Evolutionary conservation across 2,888 invertebrate species (phyloP).

Genomic region (Malachius bipustulatus): DNA sequence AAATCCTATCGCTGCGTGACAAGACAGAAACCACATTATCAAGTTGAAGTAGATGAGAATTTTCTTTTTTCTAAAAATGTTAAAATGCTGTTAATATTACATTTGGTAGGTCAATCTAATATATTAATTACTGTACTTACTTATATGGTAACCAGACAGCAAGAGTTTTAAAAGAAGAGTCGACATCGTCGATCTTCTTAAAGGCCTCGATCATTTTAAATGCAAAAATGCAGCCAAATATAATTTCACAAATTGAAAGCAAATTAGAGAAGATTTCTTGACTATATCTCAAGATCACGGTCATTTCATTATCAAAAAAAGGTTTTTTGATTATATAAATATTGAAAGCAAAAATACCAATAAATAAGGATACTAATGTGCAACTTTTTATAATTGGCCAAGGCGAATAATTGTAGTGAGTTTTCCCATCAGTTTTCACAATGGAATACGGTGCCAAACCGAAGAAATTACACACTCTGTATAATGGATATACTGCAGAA

Average conservation of each 20-base stretch:
- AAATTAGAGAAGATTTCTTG: conserved; percentile 17
- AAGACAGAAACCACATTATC: not conserved
- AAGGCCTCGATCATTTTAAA: conserved; percentile 20
- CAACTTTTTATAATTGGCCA: conserved; percentile 9
- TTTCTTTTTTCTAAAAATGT: conserved; percentile 10
- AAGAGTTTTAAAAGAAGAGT: conserved; percentile 19
- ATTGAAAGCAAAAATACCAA: conserved; percentile 16
- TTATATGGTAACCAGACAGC: conserved; percentile 22
- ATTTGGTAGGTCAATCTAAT: no score
- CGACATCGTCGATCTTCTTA: conserved; percentile 21
- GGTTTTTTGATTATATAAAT: conserved; percentile 5
- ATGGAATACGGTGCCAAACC: conserved; percentile 16
- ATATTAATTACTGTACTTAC: conserved; percentile 18
- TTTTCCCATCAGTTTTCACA: conserved; percentile 8
- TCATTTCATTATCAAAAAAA: conserved; percentile 10
- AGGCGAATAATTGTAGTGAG: conserved; percentile 10
- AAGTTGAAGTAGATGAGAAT: conserved; percentile 5
- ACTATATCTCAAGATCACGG: conserved; percentile 16
- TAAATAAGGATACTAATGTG: conserved; percentile 10
- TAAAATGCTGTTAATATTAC: no score
- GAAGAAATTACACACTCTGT: conserved; percentile 12
- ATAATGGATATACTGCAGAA: conserved; percentile 15
- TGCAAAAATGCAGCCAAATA: conserved; percentile 19
- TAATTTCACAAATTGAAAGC: conserved; percentile 17
- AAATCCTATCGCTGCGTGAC: no score